Evolutionary conservation across 2,113 vertebrate species (phyloP).

Genomic region (Butorides virescens): DNA sequence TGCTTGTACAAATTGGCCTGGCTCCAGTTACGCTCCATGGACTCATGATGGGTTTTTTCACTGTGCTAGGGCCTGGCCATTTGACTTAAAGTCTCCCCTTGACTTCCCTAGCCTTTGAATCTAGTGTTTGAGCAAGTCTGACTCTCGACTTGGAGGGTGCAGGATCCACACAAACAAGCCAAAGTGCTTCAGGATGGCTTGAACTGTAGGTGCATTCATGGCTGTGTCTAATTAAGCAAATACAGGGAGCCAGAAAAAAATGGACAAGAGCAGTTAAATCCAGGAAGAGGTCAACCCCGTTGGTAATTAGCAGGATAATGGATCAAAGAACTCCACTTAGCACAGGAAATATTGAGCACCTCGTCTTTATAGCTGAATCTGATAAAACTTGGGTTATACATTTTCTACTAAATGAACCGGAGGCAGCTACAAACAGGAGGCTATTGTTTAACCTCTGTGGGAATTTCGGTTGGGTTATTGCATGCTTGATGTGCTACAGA

Average conservation of each 20-base stretch:
- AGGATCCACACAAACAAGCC: neutral
- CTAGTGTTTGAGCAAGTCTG: neutral
- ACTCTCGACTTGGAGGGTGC: neutral
- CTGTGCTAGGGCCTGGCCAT: neutral
- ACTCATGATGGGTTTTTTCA: neutral
- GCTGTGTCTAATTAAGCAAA: slow-evolving; percentile 60
- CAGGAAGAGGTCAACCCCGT: slow-evolving; percentile 34
- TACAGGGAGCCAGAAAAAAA: slow-evolving; percentile 38
- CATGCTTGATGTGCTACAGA: slow-evolving; percentile 40
- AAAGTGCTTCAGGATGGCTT: neutral
- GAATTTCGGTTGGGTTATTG: slow-evolving; percentile 9
- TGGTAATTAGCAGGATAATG: slow-evolving; percentile 51
- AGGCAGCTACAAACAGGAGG: slow-evolving; percentile 48
- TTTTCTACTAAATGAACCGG: slow-evolving; percentile 59
- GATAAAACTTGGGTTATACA: slow-evolving; percentile 60
- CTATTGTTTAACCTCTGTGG: slow-evolving; percentile 43
- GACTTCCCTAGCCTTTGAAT: neutral
- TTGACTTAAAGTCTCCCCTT: neutral
- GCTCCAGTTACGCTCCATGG: neutral
- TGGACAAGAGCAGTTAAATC: slow-evolving; percentile 34
- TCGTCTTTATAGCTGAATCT: slow-evolving; percentile 45
- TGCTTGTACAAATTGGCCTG: neutral
- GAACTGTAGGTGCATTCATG: slow-evolving; percentile 42
- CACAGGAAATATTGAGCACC: slow-evolving; percentile 58
- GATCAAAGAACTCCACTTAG: slow-evolving; percentile 61